Evolutionary conservation across 2,113 vertebrate species (phyloP).

Genomic region (Paraplagusia blochii): DNA sequence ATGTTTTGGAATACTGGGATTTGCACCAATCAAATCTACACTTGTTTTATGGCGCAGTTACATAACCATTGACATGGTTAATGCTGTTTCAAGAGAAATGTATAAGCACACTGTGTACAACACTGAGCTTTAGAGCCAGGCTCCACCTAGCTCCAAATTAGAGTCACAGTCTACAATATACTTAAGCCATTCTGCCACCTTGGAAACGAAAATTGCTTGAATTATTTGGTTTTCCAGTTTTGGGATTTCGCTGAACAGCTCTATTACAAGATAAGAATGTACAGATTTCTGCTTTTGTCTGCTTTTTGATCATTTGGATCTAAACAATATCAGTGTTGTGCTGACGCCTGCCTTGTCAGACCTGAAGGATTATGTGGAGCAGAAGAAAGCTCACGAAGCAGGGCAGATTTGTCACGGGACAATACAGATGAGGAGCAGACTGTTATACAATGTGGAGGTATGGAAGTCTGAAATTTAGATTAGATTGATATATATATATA

Average conservation of each 20-base stretch:
- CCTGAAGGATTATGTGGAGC: constrained; percentile 59
- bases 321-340: constrained; percentile 26
- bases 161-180: constrained; percentile 22
- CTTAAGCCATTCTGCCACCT: neutral
- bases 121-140: constrained; percentile 46
- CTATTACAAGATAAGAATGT: neutral
- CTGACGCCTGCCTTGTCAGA: constrained; percentile 26
- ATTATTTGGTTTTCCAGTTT: constrained; percentile 11
- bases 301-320: constrained; percentile 7
- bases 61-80: constrained; percentile 53
- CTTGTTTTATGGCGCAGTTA: constrained; percentile 24
- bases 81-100: constrained; percentile 42
- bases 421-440: constrained; percentile 36
- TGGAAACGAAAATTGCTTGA: constrained; percentile 12
- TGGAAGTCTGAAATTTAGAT: constrained; percentile 1
- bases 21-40: too few relatives aligned
- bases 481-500: too few relatives aligned
- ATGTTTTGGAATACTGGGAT: constrained; percentile 2
- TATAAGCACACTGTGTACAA: constrained; percentile 44
- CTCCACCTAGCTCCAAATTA: constrained; percentile 14
- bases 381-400: constrained; percentile 49
- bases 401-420: constrained; percentile 40
- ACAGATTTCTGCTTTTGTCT: constrained; percentile 7
- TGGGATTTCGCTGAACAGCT: neutral
- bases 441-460: constrained; percentile 20